phyloP scores from a whole-genome alignment of 2,113 vertebrate genomes.

The Neogale vison region DNA sequence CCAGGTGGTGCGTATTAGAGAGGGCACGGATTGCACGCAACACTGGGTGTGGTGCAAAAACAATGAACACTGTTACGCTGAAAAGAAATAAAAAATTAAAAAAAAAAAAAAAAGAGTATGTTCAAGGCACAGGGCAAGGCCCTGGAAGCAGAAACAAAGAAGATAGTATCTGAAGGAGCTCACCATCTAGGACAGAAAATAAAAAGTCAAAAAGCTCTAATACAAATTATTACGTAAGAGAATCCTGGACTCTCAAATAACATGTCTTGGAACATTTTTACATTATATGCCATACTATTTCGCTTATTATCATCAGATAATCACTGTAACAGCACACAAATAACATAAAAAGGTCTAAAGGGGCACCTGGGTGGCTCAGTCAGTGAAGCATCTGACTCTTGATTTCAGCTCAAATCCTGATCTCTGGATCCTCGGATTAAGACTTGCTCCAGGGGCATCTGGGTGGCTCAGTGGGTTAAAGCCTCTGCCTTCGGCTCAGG shows the following conservation, averaged over 20 bases:
- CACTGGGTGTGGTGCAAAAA: too few relatives aligned
- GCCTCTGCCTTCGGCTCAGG: too few relatives aligned
- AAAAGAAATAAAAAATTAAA: too few relatives aligned
- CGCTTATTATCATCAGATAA: neutral
- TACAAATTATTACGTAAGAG: neutral
- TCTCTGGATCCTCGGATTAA: neutral
- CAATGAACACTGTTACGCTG: too few relatives aligned
- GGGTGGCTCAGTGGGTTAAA: too few relatives aligned
- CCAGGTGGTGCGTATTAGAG: too few relatives aligned
- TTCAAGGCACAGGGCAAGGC: neutral
- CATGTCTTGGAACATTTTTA: neutral
- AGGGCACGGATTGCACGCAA: too few relatives aligned
- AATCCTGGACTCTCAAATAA: constrained; percentile 17
- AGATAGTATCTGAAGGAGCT: neutral
- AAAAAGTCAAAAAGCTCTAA: neutral
- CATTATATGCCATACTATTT: neutral
- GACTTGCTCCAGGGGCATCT: neutral
- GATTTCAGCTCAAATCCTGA: neutral
- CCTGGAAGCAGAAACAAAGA: constrained; percentile 34
- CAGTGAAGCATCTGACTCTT: neutral
- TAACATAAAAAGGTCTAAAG: neutral
- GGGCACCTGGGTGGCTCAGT: neutral
- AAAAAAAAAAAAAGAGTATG: too few relatives aligned
- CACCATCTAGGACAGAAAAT: neutral
- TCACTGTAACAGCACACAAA: neutral